Base-by-base conservation (phyloP, 2,888 invertebrate species). In the Orthosia gothica region DNA sequence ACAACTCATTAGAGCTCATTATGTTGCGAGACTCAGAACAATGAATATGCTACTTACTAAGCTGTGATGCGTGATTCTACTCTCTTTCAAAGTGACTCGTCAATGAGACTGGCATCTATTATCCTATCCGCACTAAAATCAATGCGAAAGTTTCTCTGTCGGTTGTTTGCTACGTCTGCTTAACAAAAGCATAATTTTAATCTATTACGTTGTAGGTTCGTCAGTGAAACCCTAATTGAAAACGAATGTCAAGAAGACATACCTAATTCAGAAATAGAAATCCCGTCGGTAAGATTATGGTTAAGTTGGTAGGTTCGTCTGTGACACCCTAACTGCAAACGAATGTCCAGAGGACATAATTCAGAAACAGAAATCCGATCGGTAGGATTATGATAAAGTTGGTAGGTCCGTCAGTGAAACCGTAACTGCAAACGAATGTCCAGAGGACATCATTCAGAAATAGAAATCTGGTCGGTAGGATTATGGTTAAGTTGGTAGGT, bases 1-100 rank as follows among this genome's bases (percentile, higher is more conserved):
- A 79, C 86, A 83, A 79, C 82, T 74, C 76, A 81, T 83, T 85
- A 85, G 61, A 66, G 58, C 70, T 79, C 75, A 79, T 79, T 85
- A 83, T n/a, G 62, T 76, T 72, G 76, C 82, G 59, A 84, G 66
- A 83, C 70, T 58, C 45, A 45, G 59, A 77, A 82, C 85, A 84
- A 82, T 82, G 77, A 82, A 57, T 72, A 55, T 26, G 49, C 54
- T 73, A 49, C 62, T 49, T 62, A 65, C 69, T 76, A 66, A 81
- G 59, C 69, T 62, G 49, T 55, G 69, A 75, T 63, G 72, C 64
- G 52, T 59, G 70, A 69, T 66, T 59, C 69, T 80, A 70, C 74
- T 71, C 74, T 75, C 70, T 79, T 79, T 74, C 74, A 76, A 72
- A 74, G 32, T 59, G 68, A 50, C 57, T 76, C 64, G 61, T 66